Conservation (phyloP, 2,888 invertebrate species). For the Stenolophus ochropezus region DNA sequence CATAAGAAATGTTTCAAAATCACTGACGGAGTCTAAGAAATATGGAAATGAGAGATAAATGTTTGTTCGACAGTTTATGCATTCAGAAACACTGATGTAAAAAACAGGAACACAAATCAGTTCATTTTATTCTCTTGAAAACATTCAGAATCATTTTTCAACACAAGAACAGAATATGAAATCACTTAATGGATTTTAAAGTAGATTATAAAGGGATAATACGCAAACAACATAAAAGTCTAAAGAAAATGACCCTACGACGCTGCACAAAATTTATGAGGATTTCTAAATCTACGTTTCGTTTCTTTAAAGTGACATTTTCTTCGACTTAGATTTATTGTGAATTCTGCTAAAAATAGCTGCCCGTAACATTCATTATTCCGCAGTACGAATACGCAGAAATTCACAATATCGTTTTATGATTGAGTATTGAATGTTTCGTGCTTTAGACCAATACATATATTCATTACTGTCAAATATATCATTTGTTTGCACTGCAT, state of each 20-base stretch:
- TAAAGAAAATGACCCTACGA: not conserved
- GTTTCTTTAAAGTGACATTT: not conserved
- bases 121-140: not conserved
- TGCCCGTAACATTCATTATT: not conserved
- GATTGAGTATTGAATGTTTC: not conserved
- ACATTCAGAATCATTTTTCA: not conserved
- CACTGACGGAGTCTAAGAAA: no score
- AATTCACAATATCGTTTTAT: not conserved
- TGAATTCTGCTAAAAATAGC: not conserved
- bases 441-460: not conserved
- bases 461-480: not conserved
- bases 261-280: not conserved
- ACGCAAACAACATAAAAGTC: not conserved
- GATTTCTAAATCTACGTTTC: not conserved
- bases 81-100: not conserved
- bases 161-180: not conserved
- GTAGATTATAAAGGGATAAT: not conserved
- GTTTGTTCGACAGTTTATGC: not conserved
- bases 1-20: no score
- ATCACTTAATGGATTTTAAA: not conserved
- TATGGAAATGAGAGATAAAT: no score
- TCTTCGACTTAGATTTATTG: not conserved
- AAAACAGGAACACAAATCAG: not conserved
- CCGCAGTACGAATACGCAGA: not conserved
- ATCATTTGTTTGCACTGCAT: not conserved